Conservation (phyloP, 2,888 invertebrate species). For the Spodoptera exigua region DNA sequence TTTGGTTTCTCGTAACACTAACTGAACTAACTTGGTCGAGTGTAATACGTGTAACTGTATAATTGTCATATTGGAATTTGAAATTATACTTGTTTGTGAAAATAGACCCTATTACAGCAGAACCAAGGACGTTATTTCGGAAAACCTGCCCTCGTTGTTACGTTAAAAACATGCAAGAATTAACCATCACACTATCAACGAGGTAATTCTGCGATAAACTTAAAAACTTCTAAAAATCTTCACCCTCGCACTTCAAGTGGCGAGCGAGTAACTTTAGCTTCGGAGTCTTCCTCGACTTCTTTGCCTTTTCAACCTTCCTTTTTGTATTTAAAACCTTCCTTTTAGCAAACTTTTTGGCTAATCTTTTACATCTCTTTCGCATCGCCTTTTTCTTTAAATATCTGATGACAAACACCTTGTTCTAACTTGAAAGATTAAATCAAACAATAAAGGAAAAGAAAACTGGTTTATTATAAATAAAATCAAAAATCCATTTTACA, state of each 20-base stretch:
- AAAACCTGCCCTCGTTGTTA: too few species aligned
- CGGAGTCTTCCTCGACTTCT: constrained; percentile 19
- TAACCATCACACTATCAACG: too few species aligned
- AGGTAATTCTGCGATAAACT: too few species aligned
- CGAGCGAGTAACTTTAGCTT: neutral
- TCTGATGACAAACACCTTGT: constrained; percentile 59
- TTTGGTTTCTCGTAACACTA: too few species aligned
- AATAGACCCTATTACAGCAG: too few species aligned
- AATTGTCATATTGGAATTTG: too few species aligned
- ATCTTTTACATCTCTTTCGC: neutral
- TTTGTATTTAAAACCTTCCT: constrained; percentile 20
- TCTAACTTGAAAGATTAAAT: constrained; percentile 49
- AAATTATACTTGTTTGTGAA: too few species aligned
- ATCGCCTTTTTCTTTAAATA: constrained; percentile 40
- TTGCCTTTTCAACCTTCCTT: constrained; percentile 23
- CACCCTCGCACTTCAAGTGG: constrained; percentile 30
- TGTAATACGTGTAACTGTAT: too few species aligned
- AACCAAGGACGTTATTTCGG: too few species aligned
- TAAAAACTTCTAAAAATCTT: too few species aligned
- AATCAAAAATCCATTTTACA: constrained; percentile 49
- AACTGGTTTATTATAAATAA: constrained; percentile 43
- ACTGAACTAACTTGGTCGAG: too few species aligned
- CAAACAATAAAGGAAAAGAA: constrained; percentile 48
- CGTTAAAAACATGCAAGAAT: too few species aligned
- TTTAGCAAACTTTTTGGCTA: constrained; percentile 1